Evolutionary conservation across 2,888 invertebrate species (phyloP).

Genomic region (Dryobotodes eremita): DNA sequence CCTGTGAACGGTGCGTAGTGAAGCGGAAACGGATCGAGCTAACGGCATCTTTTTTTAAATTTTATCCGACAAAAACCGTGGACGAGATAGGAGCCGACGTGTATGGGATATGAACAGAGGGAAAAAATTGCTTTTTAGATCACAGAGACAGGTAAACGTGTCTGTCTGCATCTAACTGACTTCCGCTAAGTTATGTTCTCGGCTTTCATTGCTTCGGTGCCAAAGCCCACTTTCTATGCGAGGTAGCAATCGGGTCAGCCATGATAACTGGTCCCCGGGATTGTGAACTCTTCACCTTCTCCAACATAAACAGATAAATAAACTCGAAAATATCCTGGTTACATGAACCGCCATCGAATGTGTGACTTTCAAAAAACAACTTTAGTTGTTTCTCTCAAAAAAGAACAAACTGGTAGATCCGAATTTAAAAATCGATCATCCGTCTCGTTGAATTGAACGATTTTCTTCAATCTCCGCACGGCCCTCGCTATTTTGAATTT

Average conservation of each 20-base stretch:
- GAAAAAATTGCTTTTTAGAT: constrained; percentile 77
- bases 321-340: constrained; percentile 14
- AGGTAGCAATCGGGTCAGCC: constrained; percentile 50
- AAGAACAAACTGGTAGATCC: constrained; percentile 30
- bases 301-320: constrained; percentile 28
- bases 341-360: constrained; percentile 7
- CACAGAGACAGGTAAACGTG: constrained; percentile 68
- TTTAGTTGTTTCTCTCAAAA: constrained; percentile 32
- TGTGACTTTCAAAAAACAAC: constrained; percentile 41
- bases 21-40: constrained; percentile 89
- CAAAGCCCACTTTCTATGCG: constrained; percentile 59
- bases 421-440: constrained; percentile 74
- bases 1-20: constrained; percentile 87
- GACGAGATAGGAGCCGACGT: constrained; percentile 86
- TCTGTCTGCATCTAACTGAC: constrained; percentile 48
- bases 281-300: constrained; percentile 56
- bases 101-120: constrained; percentile 83
- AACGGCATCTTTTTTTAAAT: constrained; percentile 85
- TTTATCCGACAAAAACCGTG: constrained; percentile 84
- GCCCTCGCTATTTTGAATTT: constrained; percentile 86
- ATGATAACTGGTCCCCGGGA: constrained; percentile 48
- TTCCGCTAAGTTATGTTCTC: constrained; percentile 57
- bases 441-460: constrained; percentile 76
- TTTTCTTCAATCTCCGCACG: constrained; percentile 79
- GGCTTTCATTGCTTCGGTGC: constrained; percentile 54